Evolutionary conservation across 2,888 invertebrate species (phyloP), one percentile per base, ranked within the genome.

Genomic region (Zaprionus lineosus): DNA sequence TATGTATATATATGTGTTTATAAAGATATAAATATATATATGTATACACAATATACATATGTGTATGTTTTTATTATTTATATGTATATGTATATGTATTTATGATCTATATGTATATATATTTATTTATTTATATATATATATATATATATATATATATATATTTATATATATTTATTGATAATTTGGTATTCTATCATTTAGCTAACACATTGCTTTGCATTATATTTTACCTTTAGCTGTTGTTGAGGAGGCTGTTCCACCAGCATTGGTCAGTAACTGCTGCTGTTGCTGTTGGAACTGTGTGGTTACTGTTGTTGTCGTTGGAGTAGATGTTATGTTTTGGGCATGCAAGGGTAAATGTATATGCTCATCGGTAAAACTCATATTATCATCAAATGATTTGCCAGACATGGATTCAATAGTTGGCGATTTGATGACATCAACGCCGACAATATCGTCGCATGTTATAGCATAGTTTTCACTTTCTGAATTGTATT

Each of bases 341-440:
- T 73, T 67, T 67, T 84, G 86, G 63, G 59, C 84, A 86, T 86
- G 86, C 84, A 81, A 71, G 53, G 81, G 84, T 64, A 81, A 70
- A 60, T 63, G 67, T 63, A 72, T 70, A 29, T 87, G 86, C 74
- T 88, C 87, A 48, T 89, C 89, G 62, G 86, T 86, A 61, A 87
- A 87, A 81, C 89, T 89, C 73, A 88, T 81, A 86, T 88, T 89
- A 72, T 89, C 89, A 78, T 90, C 89, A 67, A 89, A 89, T 58
- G 89, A 89, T 85, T 88, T 89, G 60, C 90, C 89, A 40, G 90
- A 89, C 84, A 89, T 88, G 69, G 90, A 89, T 74, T 90, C 89
- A 78, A 89, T 88, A 44, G 89, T 89, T 66, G 90, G 89, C 64
- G 89, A 89, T 75, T 89, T 89, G 60, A 89, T 86, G 53, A 89